Evolutionary conservation across 1,140 invertebrate genomes (phyloP), one percentile per base, ranked within the genome.

Genomic region (Melipona quadrifasciata): DNA sequence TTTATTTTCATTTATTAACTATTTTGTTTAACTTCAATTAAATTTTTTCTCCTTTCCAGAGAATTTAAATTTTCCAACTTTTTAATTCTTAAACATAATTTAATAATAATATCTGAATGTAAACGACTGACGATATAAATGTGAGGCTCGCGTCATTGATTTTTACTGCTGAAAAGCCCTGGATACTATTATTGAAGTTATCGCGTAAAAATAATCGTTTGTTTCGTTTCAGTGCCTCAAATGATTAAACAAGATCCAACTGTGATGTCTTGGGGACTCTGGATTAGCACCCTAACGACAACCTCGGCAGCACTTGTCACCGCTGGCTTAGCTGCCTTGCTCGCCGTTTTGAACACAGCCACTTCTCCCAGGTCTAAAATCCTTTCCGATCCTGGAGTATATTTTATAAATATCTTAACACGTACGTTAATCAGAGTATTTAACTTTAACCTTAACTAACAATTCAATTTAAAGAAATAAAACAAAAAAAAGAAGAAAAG

Each of bases 301-400:
- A 95, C 97, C 8, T 95, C 95, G n/a, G 93, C 96, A 11, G 96
- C 96, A 19, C 94, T 98, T 55, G 90, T 97, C 17, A 96, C 97
- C 90, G 96, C 97, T 19, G 95, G 96, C 34, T 91, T 97, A 0
- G 95, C 96, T 53, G 97, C 97, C 58, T 95, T 97, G 47, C 97
- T 98, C 91, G 96, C 97, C n/a, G 95, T 97, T 55, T 95, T 98
- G 71, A 98, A 98, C 91, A 97, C 97, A 8, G 96, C 96, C 57
- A 97, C 96, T 8, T 97, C 96, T 51, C 97, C 97, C 16, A 96
- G 97, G 78, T 96, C 96, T 87, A 96, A 96, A 79, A 95, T 97
- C 74, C 96, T 97, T 21, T 97, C 97, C 3, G 94, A 97, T n/a
- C 95, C 96, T n/a, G 97, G 97, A 27, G 95, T 98, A 65, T 98